Conservation (phyloP, 1,140 invertebrate species). For the Drosophila ambigua region DNA sequence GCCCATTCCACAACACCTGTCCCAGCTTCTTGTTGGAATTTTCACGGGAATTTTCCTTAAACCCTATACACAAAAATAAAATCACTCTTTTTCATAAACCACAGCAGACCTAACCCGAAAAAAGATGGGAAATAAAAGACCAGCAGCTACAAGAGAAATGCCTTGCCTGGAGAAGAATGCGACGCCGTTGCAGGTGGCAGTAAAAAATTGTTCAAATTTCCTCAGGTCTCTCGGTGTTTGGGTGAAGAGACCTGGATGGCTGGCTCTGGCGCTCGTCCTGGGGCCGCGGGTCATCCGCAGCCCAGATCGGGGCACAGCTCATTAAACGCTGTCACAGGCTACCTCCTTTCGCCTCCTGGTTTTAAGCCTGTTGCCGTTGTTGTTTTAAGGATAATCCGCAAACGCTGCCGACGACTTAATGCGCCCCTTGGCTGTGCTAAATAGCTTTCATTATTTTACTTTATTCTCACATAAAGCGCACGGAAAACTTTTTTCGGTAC, state of each 20-base stretch:
- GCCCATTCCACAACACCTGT: constrained; percentile 3
- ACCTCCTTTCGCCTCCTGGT: constrained; percentile 27
- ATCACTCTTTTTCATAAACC: constrained; percentile 47
- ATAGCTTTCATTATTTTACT: constrained; percentile 78
- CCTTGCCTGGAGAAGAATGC: constrained; percentile 51
- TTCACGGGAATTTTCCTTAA: constrained; percentile 4
- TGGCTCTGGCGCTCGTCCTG: constrained; percentile 4
- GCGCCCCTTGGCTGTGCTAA: constrained; percentile 70
- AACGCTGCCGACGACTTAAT: constrained; percentile 63
- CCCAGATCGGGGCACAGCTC: constrained; percentile 59
- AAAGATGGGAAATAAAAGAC: constrained; percentile 42
- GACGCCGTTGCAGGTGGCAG: constrained; percentile 72
- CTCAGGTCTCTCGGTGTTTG: constrained; percentile 1
- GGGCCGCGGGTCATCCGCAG: constrained; percentile 30
- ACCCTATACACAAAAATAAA: constrained; percentile 1
- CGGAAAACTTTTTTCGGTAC: constrained; percentile 39
- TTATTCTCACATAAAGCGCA: constrained; percentile 63
- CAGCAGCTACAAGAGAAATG: constrained; percentile 41
- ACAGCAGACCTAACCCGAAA: constrained; percentile 32
- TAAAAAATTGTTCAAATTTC: constrained; percentile 78
- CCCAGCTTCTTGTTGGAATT: constrained; percentile 11
- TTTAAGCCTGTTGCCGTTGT: constrained; percentile 38
- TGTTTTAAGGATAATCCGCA: constrained; percentile 47
- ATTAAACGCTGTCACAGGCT: constrained; percentile 69
- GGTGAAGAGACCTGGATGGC: constrained; percentile 23